These are phyloP conservation scores for Vesta saturnalis DNA, from an alignment of 2,888 invertebrate genomes.

Conservation along the genomic window DNA sequence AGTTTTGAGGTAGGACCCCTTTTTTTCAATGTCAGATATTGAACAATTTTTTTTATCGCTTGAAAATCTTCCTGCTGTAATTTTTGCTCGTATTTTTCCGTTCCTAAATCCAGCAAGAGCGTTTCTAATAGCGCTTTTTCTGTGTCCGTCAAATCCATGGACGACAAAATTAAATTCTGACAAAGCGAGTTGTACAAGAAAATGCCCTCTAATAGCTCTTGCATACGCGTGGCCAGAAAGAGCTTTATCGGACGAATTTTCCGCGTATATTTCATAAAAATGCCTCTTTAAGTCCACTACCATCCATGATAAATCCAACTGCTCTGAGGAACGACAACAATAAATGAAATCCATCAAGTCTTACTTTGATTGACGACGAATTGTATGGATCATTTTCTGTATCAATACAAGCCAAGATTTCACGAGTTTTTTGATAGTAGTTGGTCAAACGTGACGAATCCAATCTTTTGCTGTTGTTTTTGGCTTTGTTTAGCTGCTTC, in stretches of 20 bases:
- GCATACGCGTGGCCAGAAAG: constrained; percentile 46
- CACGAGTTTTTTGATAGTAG: constrained; percentile 50
- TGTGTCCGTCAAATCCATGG: constrained; percentile 38
- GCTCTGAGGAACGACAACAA: constrained; percentile 48
- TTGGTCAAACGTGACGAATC: constrained; percentile 31
- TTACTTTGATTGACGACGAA: constrained; percentile 41
- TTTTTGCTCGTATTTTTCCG: constrained; percentile 28
- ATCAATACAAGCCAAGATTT: constrained; percentile 46
- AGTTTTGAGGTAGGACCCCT: constrained; percentile 40
- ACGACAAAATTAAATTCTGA: constrained; percentile 43
- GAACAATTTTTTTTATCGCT: constrained; percentile 39
- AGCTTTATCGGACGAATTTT: constrained; percentile 48
- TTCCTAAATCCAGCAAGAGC: constrained; percentile 39
- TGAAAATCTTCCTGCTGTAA: constrained; percentile 38
- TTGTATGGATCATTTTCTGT: constrained; percentile 41
- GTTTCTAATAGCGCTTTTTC: constrained; percentile 43
- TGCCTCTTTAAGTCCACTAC: constrained; percentile 51
- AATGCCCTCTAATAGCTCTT: constrained; percentile 36
- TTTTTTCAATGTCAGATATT: constrained; percentile 37
- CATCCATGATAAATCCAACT: constrained; percentile 54
- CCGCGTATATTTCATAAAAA: too few species aligned
- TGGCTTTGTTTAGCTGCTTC: constrained; percentile 44
- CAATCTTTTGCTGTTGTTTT: constrained; percentile 37
- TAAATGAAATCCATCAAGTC: constrained; percentile 52
- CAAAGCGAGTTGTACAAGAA: constrained; percentile 44